Conservation (phyloP, 2,113 vertebrate species). For the Nesogale talazaci region DNA sequence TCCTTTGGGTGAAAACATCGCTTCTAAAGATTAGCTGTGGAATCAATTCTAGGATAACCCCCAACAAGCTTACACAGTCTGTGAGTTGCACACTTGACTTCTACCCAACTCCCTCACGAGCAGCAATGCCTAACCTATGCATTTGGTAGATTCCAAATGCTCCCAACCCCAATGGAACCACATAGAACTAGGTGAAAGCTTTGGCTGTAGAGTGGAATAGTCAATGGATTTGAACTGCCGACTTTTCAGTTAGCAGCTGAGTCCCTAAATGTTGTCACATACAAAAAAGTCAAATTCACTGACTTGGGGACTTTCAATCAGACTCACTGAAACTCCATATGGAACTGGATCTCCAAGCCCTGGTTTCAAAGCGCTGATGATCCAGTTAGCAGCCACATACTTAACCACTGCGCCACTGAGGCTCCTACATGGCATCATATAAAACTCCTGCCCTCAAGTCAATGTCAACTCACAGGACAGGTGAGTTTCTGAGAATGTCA, state of each 20-base stretch:
- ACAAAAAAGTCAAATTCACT: neutral
- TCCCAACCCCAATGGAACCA: neutral
- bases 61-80: neutral
- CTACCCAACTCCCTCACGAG: neutral
- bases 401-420: neutral
- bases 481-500: no score
- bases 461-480: neutral
- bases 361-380: neutral
- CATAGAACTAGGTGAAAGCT: neutral
- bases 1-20: constrained; percentile 14
- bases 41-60: neutral
- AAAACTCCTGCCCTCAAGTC: neutral
- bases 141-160: neutral
- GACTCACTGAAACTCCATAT: no score
- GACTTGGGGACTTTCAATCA: no score
- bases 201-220: neutral
- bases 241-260: neutral
- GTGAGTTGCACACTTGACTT: neutral
- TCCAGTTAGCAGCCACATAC: neutral
- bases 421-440: neutral
- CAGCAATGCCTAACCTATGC: neutral
- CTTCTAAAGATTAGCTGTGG: neutral
- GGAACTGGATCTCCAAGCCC: neutral
- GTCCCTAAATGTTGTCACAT: neutral
- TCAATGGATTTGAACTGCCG: neutral